Conservation (phyloP, 2,113 vertebrate species). For the Protobothrops mucrosquamatus region DNA sequence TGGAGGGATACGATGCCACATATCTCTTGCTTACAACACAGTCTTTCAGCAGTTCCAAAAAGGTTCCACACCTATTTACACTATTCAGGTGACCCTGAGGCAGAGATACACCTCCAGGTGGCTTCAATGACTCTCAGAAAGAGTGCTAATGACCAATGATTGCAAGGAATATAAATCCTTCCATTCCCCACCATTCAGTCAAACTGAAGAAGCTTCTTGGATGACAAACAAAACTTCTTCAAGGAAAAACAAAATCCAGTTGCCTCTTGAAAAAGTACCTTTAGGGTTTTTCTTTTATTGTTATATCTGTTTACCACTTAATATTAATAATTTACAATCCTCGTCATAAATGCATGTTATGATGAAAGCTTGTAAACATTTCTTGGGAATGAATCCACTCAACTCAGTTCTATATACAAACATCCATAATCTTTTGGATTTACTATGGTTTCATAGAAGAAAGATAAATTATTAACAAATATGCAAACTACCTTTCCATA, state of each 20-base stretch:
- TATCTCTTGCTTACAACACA: not conserved
- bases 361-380: not conserved
- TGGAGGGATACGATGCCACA: not conserved
- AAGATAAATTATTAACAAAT: not conserved
- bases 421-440: not conserved
- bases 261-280: not conserved
- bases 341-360: not conserved
- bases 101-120: not conserved
- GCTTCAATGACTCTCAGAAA: not conserved
- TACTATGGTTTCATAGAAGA: not conserved
- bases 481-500: not conserved
- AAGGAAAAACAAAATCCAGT: not conserved
- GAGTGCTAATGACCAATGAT: not conserved
- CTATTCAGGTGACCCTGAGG: not conserved
- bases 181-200: not conserved
- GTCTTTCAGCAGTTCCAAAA: not conserved
- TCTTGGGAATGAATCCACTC: not conserved
- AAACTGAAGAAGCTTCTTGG: not conserved
- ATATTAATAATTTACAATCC: not conserved
- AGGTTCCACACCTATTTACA: not conserved
- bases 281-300: not conserved
- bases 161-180: not conserved
- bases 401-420: not conserved
- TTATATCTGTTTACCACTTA: not conserved
- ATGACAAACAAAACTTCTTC: not conserved